These are phyloP conservation scores for Drosophila neonasuta DNA, from an alignment of 2,888 invertebrate species.

Conservation along the genomic window DNA sequence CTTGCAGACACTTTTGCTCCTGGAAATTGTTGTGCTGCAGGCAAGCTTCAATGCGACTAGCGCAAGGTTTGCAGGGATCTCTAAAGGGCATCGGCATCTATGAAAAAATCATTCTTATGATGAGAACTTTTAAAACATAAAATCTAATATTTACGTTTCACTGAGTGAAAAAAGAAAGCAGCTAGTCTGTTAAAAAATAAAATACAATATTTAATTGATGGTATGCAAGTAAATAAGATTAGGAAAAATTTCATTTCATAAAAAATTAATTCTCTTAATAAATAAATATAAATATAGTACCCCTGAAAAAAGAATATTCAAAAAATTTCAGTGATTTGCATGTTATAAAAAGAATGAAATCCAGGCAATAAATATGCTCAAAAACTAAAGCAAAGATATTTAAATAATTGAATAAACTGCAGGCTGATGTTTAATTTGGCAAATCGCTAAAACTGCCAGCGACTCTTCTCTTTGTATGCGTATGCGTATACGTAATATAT, in stretches of 20 bases:
- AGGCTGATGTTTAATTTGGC: slow-evolving; percentile 25
- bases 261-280: too few species aligned
- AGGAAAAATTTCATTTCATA: background rate
- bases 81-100: background rate
- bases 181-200: background rate
- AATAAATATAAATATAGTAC: too few species aligned
- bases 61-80: slow-evolving; percentile 10
- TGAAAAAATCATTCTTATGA: background rate
- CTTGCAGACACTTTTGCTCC: slow-evolving; percentile 1
- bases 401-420: slow-evolving; percentile 18
- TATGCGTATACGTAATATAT: slow-evolving; percentile 4
- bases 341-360: background rate
- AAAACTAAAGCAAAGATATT: slow-evolving; percentile 1
- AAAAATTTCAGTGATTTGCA: background rate
- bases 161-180: background rate
- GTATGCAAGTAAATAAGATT: background rate
- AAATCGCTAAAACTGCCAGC: slow-evolving; percentile 32
- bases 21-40: slow-evolving; percentile 5
- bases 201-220: background rate
- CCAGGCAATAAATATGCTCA: background rate
- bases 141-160: background rate
- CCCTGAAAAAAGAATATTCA: background rate
- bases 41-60: slow-evolving; percentile 5
- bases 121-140: background rate
- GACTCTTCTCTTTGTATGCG: background rate